Base-by-base conservation (phyloP, 2,113 vertebrate species). In the Pollachius pollachius region DNA sequence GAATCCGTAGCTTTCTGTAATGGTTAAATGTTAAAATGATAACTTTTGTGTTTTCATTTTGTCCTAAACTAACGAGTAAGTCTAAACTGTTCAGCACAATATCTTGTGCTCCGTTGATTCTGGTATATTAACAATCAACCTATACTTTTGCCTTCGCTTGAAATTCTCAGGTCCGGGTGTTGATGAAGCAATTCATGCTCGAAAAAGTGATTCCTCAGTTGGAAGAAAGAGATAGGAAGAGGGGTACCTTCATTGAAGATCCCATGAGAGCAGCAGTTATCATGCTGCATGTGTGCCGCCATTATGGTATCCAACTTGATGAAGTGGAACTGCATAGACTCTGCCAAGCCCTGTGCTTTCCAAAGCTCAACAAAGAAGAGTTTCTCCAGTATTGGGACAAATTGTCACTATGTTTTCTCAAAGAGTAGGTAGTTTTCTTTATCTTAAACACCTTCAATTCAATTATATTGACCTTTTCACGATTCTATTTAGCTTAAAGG, bases 101-200 rank as follows among this genome's bases (percentile, higher is more conserved):
- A 34, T 34, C 3, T 23, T 34, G 30, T 34, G 30, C 30, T 34
- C 6, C 3, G 30, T 34, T 34, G 30, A 34, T 34, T 5, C 30
- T 34, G 30, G 30, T 34, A 34, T 34, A 34, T 34, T 61, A 67
- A 4, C 1, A 0, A 41, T 27, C 17, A 7, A 1, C 15, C 54
- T 4, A 15, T 5, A 12, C 73, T n/a, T 62, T 23, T 4, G 9
- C 64, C 52, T 62, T 41, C 30, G 30, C 48, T 21, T 65, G 5
- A 61, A 0, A 27, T 61, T 21, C 21, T 63, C 34, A 94, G 92
- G 89, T 93, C 15, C 85, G 12, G 7, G 62, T 0, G 0, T 52
- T 92, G 67, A 15, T 94, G 3, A 92, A 89, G 56, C 25, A 74
- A 1, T 91, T 92, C 71, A 85, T 90, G 87, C 61, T 90, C 41